phyloP scores from a whole-genome alignment of 2,797 vertebrate species.

The Anniella stebbinsi region DNA sequence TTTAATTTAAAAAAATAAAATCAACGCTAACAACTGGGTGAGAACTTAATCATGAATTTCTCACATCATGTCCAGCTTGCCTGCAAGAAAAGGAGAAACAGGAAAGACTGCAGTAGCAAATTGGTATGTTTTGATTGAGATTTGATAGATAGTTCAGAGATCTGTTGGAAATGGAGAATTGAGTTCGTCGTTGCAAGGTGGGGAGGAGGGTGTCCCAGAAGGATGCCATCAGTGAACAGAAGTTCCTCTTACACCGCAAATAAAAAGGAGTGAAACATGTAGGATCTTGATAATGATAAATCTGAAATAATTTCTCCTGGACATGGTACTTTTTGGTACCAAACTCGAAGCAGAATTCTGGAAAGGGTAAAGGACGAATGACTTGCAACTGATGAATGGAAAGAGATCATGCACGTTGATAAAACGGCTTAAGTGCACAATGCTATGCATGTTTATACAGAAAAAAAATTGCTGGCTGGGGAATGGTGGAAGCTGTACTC shows the following conservation, averaged over 20 bases:
- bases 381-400: neutral
- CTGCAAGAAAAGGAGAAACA: neutral
- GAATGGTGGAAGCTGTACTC: too few species aligned
- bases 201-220: neutral
- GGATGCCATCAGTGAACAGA: neutral
- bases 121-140: neutral
- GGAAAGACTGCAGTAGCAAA: neutral
- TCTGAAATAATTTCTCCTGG: neutral
- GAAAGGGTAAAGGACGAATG: neutral
- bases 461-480: too few species aligned
- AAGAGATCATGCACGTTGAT: neutral
- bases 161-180: neutral
- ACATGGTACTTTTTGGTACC: neutral
- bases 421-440: neutral
- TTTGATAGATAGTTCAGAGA: neutral
- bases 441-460: too few species aligned
- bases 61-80: neutral
- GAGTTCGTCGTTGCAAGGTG: neutral
- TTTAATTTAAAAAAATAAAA: neutral
- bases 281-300: neutral
- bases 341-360: neutral
- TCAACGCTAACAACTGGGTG: neutral
- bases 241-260: neutral
- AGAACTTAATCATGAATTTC: neutral
- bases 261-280: conserved; percentile 6